phyloP scores from a whole-genome alignment of 1,140 invertebrate species.

The Helicoverpa armigera region DNA sequence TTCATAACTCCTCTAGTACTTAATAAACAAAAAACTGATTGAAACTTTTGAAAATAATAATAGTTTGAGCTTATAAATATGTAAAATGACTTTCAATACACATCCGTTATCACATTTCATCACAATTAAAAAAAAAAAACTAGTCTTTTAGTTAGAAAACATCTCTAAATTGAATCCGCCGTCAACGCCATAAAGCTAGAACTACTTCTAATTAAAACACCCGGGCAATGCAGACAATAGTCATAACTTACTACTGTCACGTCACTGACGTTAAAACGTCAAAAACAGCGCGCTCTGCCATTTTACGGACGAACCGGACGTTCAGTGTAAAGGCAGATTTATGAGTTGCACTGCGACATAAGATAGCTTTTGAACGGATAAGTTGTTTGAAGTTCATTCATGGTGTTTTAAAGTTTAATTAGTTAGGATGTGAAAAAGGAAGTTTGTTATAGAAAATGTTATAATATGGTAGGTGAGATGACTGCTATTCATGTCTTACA shows the following conservation, averaged over 20 bases:
- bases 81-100: too few relatives aligned
- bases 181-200: conserved; percentile 23
- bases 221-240: conserved; percentile 27
- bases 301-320: conserved; percentile 47
- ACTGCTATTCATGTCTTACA: background rate
- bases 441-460: background rate
- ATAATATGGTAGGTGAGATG: background rate
- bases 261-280: conserved; percentile 35
- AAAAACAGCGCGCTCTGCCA: conserved; percentile 39
- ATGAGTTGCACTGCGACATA: conserved; percentile 50
- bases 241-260: conserved; percentile 31
- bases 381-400: conserved; percentile 19
- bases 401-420: conserved; percentile 11
- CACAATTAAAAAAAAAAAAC: too few relatives aligned
- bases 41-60: too few relatives aligned
- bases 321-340: conserved; percentile 54
- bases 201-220: conserved; percentile 36
- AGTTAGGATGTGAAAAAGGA: background rate
- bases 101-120: too few relatives aligned
- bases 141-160: background rate
- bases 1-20: too few relatives aligned
- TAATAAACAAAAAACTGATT: too few relatives aligned
- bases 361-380: conserved; percentile 45
- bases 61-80: too few relatives aligned
- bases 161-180: conserved; percentile 26